Evolutionary conservation across 2,888 invertebrate genomes (phyloP).

Genomic region (Parnassius glacialis): DNA sequence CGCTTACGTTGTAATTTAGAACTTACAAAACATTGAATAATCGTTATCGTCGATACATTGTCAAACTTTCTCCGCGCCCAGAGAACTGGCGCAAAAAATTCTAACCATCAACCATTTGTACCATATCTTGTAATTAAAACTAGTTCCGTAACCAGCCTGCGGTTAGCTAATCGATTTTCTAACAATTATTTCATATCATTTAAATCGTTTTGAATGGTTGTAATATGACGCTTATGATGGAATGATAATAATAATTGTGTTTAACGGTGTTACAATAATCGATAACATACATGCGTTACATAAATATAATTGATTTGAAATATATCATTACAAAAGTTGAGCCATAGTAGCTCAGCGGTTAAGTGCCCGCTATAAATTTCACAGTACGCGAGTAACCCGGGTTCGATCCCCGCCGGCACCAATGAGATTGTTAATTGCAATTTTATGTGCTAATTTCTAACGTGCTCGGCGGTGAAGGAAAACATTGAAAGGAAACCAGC

Average conservation of each 20-base stretch:
- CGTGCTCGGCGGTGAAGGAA: no score
- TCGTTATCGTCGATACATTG: neutral
- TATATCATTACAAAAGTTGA: neutral
- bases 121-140: slow-evolving; percentile 6
- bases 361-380: no score
- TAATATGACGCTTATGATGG: slow-evolving; percentile 18
- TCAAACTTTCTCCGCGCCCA: slow-evolving; percentile 13
- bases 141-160: slow-evolving; percentile 20
- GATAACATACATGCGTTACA: slow-evolving; percentile 10
- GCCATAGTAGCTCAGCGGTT: no score
- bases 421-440: no score
- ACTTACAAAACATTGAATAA: slow-evolving; percentile 10
- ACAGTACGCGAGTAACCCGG: no score
- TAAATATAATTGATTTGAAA: slow-evolving; percentile 16
- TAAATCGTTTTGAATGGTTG: slow-evolving; percentile 18
- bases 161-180: slow-evolving; percentile 24
- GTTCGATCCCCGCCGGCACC: no score
- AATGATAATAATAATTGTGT: slow-evolving; percentile 3
- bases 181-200: slow-evolving; percentile 19
- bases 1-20: neutral
- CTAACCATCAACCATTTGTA: slow-evolving; percentile 5
- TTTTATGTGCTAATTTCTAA: no score
- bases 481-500: no score
- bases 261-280: slow-evolving; percentile 12
- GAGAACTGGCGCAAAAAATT: slow-evolving; percentile 17